Evolutionary conservation across 2,888 invertebrate genomes (phyloP), one percentile per base, ranked within the genome.

Genomic region (Acronicta alni): DNA sequence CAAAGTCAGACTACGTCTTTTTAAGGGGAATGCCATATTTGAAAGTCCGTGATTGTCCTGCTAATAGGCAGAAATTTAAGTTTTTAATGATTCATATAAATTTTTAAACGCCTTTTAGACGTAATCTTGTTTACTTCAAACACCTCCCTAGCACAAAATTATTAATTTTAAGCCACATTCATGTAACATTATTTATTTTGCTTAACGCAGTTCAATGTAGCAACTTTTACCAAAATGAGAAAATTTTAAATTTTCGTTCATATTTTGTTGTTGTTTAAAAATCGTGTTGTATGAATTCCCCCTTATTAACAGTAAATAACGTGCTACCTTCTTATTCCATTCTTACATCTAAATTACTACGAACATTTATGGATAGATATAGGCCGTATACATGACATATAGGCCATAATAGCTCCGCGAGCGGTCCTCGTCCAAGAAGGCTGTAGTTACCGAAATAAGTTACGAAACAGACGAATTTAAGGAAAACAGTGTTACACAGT

Each of bases 341-440:
- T 15, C 63, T 69, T 69, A 69, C 6, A 49, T 30, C 49, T 73
- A 70, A 35, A 57, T 48, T 54, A 72, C 35, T 59, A 64, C 39
- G 10, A 49, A 46, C 58, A 55, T 46, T 46, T 23, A 49, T 56
- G 37, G 48, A 26, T 43, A 37, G 9, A 58, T 61, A 67, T 51
- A 70, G 60, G 73, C 76, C 66, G 9, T 57, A 37, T 48, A 32
- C 38, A 18, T 14, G 42, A 42, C 48, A 49, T 20, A 15, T 65
- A 74, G 77, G 77, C 77, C 73, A 42, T 18, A 4, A 58, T 7
- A 17, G 49, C 51, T 64, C 47, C 41, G 18, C 6, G 39, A 65
- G 54, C 47, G 17, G 23, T 6, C 8, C 38, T 39, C 72, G 58
- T 58, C 67, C 66, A 46, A 23, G 41, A 44, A 41, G 48, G 23